Base-by-base conservation (phyloP, 2,797 vertebrate species). In the Meriones psammophilus region DNA sequence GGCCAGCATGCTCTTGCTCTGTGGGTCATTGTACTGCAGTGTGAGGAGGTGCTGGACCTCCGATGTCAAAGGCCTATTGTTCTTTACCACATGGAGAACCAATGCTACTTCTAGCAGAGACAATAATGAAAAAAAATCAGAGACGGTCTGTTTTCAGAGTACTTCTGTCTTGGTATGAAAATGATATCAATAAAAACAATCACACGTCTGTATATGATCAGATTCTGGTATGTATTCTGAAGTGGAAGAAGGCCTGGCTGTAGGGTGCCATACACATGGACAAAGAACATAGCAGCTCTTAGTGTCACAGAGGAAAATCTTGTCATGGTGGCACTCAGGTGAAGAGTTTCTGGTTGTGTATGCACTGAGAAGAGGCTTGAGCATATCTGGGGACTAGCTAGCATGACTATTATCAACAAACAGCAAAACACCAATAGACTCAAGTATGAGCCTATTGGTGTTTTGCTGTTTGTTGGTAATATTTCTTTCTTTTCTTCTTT, bases 141-240 rank as follows among this genome's bases (percentile, higher is more conserved):
- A 83, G 4, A 50, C 5, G 13, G 24, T 9, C n/a, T 73, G 60
- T 9, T 86, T 94, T 87, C 58, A 73, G 15, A 86, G 74, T 50
- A 60, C 76, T 74, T 88, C 15, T 36, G 66, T 15, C 17, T 93
- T 94, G 36, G n/a, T 58, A 33, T 73, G 33, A 81, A 96, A 94
- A 92, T 46, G 1, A 50, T 26, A 62, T 74, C 24, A 68, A 66
- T 78, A 66, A 85, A 89, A 90, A 78, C n/a, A 93, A 77, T 66
- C 76, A 73, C 54, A 39, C 1, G 36, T 56, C 30, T 50, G 3
- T 50, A 14, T 24, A n/a, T 28, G 54, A 69, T 69, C 4, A 54
- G 13, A 42, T 89, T 77, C 8, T 66, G 66, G 30, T 54, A 60
- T 71, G 36, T 18, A 33, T 54, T 91, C 33, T 50, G 64, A 91